Conservation (phyloP, 1,140 invertebrate species). For the Ctenoplectra terminalis region DNA sequence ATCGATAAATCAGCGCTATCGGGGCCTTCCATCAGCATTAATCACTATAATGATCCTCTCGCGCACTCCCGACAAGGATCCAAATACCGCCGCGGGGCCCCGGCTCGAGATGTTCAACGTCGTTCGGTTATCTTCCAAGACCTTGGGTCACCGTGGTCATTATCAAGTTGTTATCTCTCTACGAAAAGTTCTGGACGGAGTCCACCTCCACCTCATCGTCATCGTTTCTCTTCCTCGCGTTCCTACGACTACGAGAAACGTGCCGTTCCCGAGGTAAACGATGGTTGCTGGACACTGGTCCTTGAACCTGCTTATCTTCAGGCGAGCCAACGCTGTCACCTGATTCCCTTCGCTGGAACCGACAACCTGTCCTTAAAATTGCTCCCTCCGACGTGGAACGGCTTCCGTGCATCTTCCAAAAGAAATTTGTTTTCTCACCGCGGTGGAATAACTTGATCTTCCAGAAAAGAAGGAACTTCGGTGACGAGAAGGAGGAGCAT, state of each 20-base stretch:
- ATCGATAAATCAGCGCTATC: constrained; percentile 82
- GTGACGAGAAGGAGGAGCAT: no score
- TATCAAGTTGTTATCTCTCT: constrained; percentile 75
- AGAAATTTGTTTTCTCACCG: not conserved
- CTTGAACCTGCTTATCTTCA: constrained; percentile 66
- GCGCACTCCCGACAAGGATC: constrained; percentile 69
- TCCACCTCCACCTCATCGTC: constrained; percentile 18
- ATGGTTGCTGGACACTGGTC: constrained; percentile 48
- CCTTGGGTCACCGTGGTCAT: constrained; percentile 70
- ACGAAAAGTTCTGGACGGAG: constrained; percentile 68
- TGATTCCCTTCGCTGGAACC: constrained; percentile 41
- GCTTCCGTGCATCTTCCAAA: not conserved
- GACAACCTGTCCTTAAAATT: constrained; percentile 42
- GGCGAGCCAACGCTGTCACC: constrained; percentile 48
- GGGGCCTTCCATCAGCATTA: constrained; percentile 80
- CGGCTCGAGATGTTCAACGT: constrained; percentile 67
- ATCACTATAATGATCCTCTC: constrained; percentile 81
- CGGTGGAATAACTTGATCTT: no score
- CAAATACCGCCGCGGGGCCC: constrained; percentile 70
- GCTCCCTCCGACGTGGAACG: not conserved
- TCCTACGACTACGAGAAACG: not conserved
- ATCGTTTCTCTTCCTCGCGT: not conserved
- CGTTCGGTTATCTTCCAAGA: constrained; percentile 74
- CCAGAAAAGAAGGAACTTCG: no score
- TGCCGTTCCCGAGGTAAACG: constrained; percentile 43